Evolutionary conservation across 2,797 vertebrate species (phyloP).

Genomic region (Halcyon leucocephala): DNA sequence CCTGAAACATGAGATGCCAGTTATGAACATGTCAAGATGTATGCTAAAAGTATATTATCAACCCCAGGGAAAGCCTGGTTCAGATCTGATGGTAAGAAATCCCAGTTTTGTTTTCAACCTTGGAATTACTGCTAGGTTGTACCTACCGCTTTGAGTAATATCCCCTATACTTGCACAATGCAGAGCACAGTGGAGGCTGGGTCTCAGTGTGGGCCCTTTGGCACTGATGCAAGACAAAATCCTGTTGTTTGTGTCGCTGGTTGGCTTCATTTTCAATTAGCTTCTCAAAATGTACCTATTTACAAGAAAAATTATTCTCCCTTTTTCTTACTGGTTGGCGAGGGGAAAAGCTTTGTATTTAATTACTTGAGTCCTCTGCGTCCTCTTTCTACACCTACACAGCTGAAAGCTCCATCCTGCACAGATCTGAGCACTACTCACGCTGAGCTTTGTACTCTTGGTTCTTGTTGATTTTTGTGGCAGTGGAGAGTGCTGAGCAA

Average conservation of each 20-base stretch:
- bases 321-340: not conserved
- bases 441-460: not conserved
- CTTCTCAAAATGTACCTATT: not conserved
- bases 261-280: not conserved
- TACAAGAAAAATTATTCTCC: not conserved
- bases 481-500: conserved; percentile 18
- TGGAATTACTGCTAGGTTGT: not conserved
- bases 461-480: not conserved
- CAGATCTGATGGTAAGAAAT: not conserved
- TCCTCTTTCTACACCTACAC: not conserved
- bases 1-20: not conserved
- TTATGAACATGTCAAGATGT: not conserved
- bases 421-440: not conserved
- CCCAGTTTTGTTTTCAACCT: not conserved
- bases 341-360: not conserved
- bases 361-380: not conserved
- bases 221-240: not conserved
- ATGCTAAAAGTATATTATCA: not conserved
- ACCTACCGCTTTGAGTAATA: not conserved
- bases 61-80: not conserved
- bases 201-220: not conserved
- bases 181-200: not conserved
- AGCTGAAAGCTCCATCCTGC: not conserved
- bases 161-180: not conserved
- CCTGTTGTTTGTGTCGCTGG: not conserved